Percentiles rank a stretch among this genome's conserved stretches.
Evolutionary conservation across 2,113 vertebrate species (phyloP).

Genomic region (Tachysurus vachellii): DNA sequence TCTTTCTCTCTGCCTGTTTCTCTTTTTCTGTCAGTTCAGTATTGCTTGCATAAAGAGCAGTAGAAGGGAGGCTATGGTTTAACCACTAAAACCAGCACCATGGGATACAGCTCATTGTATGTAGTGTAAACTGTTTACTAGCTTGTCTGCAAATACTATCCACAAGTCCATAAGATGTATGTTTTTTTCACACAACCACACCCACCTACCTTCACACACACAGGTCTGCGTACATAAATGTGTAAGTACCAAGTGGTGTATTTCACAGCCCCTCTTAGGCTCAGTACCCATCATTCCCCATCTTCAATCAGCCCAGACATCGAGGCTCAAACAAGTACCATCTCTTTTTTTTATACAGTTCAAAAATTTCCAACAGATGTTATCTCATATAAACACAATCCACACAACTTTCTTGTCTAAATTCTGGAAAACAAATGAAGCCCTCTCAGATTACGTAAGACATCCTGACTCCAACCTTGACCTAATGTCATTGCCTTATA

Average conservation of each 20-base stretch:
- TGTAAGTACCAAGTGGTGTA: not conserved
- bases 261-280: slow-evolving; percentile 18
- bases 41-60: slow-evolving; percentile 29
- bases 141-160: slow-evolving; percentile 23
- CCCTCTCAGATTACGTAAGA: slow-evolving; percentile 34
- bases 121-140: slow-evolving; percentile 43
- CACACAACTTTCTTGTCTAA: slow-evolving; percentile 1
- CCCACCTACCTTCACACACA: slow-evolving; percentile 9
- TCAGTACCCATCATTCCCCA: not conserved
- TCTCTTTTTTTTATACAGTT: slow-evolving; percentile 14
- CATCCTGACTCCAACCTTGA: slow-evolving; percentile 27
- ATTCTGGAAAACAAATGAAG: slow-evolving; percentile 26
- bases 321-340: not conserved
- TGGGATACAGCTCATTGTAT: slow-evolving; percentile 17
- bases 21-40: slow-evolving; percentile 38
- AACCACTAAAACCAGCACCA: slow-evolving; percentile 19
- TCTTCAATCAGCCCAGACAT: not conserved
- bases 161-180: slow-evolving; percentile 6
- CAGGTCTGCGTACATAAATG: not conserved
- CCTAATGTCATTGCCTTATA: slow-evolving; percentile 43
- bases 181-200: not conserved
- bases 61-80: not conserved
- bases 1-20: not conserved
- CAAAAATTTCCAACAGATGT: slow-evolving; percentile 34
- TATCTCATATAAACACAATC: slow-evolving; percentile 36